Evolutionary conservation across 2,113 vertebrate species (phyloP).

Genomic region (Corvus cornix): DNA sequence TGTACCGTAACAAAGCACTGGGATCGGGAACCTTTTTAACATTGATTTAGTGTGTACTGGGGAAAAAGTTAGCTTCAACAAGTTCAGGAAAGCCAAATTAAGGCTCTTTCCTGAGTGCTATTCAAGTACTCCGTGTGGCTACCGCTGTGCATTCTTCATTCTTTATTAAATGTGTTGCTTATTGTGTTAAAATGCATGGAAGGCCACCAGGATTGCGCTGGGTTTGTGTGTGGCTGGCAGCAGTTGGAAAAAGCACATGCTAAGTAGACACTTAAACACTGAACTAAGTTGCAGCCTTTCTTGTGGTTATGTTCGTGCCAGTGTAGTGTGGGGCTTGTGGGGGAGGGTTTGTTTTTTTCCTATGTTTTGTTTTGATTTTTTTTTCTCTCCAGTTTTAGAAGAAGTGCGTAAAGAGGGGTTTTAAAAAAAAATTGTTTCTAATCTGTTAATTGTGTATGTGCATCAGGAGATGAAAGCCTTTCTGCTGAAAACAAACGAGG

Average conservation of each 20-base stretch:
- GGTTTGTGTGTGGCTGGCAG: neutral
- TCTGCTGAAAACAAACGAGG: neutral
- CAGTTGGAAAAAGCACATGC: neutral
- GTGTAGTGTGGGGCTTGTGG: neutral
- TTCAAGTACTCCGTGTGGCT: neutral
- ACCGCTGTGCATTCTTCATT: neutral
- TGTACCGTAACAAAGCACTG: neutral
- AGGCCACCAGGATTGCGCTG: neutral
- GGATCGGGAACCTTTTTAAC: neutral
- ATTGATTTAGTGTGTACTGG: neutral
- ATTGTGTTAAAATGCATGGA: neutral
- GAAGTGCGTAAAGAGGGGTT: neutral
- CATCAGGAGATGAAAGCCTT: neutral
- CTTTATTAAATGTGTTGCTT: neutral
- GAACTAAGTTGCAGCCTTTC: neutral
- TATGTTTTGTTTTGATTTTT: neutral
- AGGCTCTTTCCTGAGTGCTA: neutral
- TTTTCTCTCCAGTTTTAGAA: neutral
- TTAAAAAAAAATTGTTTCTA: neutral
- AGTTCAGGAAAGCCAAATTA: constrained; percentile 14
- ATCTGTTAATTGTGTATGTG: neutral
- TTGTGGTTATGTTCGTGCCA: neutral
- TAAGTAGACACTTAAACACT: neutral
- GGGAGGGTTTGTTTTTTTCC: neutral
- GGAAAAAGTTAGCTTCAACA: neutral